A percentile compares a stretch with the other conserved stretches of the same genome.
Conservation (phyloP, 2,113 vertebrate species). For the Sylvia atricapilla region DNA sequence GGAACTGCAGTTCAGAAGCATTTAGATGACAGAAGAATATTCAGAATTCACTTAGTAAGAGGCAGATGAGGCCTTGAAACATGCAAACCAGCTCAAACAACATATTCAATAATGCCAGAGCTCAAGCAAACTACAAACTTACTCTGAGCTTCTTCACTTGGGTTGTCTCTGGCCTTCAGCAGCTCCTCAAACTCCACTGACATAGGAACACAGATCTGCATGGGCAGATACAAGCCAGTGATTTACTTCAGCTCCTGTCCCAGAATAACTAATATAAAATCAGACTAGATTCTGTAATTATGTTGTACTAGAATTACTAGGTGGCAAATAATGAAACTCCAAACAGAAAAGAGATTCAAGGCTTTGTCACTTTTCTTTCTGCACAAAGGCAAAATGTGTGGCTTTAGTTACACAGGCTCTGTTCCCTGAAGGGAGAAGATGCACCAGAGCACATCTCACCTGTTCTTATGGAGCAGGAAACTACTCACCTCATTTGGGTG, state of each 20-base stretch:
- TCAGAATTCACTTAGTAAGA: not conserved
- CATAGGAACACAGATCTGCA: constrained; percentile 96
- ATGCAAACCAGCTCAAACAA: not conserved
- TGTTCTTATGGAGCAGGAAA: fast-evolving
- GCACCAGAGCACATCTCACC: not conserved
- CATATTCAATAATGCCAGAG: not conserved
- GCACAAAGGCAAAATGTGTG: not conserved
- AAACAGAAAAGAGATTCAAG: not conserved
- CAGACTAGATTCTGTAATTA: too few relatives aligned
- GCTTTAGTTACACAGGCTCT: not conserved
- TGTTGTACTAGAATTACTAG: too few relatives aligned
- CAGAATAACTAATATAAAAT: not conserved
- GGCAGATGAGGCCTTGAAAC: not conserved
- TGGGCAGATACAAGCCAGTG: not conserved
- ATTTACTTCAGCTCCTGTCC: not conserved
- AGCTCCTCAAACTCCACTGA: constrained; percentile 97
- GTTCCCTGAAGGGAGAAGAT: not conserved
- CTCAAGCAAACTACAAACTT: constrained; percentile 28
- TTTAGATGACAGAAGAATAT: not conserved
- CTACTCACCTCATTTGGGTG: constrained; percentile 91
- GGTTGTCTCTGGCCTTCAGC: constrained; percentile 93
- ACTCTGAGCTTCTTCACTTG: constrained; percentile 96
- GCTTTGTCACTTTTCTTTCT: not conserved
- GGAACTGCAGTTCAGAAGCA: not conserved
- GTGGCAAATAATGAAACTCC: not conserved